Conservation (phyloP, 2,797 vertebrate species). For the Smutsia temminckii region DNA sequence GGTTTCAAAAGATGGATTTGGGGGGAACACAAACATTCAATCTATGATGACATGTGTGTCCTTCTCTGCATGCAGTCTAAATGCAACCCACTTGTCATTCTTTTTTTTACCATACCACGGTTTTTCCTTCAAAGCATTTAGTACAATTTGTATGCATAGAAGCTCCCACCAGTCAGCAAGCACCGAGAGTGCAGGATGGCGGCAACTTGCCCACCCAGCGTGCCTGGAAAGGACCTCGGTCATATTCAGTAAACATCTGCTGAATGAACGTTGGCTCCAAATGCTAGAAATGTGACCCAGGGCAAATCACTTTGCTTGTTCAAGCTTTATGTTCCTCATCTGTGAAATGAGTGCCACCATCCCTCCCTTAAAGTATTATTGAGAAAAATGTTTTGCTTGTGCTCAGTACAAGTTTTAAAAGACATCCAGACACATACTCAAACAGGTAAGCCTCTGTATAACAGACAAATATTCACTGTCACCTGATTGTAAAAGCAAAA, state of each 20-base stretch:
- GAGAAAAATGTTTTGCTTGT: not conserved
- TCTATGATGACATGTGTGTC: not conserved
- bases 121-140: not conserved
- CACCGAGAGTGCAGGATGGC: not conserved
- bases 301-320: not conserved
- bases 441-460: not conserved
- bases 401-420: not conserved
- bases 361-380: not conserved
- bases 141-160: accelerated
- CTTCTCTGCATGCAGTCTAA: not conserved
- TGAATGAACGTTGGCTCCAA: not conserved
- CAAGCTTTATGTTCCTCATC: not conserved
- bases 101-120: not conserved
- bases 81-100: not conserved
- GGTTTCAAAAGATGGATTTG: not conserved
- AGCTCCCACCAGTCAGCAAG: too few relatives aligned
- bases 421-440: not conserved
- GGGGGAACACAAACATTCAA: not conserved
- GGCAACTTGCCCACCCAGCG: too few relatives aligned
- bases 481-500: not conserved
- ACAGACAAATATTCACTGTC: not conserved
- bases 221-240: not conserved
- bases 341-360: not conserved
- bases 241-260: not conserved
- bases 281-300: not conserved